Base-by-base conservation (phyloP, 2,113 vertebrate genomes). In the Psittacula cyanocephala region DNA sequence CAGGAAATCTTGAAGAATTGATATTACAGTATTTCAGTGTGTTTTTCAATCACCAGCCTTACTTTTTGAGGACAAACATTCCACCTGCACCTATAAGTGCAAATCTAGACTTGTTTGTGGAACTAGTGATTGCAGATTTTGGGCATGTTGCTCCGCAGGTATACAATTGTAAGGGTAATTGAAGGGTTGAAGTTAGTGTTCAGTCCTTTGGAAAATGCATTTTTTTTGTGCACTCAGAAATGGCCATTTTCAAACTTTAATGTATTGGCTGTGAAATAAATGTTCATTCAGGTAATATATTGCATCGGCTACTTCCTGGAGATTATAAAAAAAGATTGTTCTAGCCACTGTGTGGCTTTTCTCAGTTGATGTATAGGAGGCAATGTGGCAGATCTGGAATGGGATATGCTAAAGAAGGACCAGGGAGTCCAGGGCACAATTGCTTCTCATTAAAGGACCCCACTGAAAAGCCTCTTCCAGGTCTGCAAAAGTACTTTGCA, bases 71-170 rank as follows among this genome's bases (percentile, higher is more conserved):
- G 77, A n/a, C 24, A 55, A 83, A 47, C 16, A 7, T 71, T 88
- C 91, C 65, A 64, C 60, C 33, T 81, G 43, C 12, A n/a, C 17
- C 50, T 74, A 0, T 14, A 69, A 90, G 28, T 27, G 11, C 25
- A 83, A 80, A 81, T 46, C 71, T 86, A 39, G 72, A 33, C 20
- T 88, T 86, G 29, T 83, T 93, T 64, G 63, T 71, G 86, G 83
- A 75, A 46, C 63, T 72, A 25, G 55, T 15, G 28, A 46, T 59
- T 67, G 77, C 43, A 83, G 35, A 64, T 59, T 85, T 94, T 76
- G 57, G 57, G 9, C 13, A 1, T 64, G 49, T n/a, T 83, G 68
- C 55, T 92, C 53, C 69, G 63, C 60, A 53, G 37, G 50, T 41
- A 70, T 17, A 53, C 41, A 92, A 64, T n/a, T 74, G 16, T 59